phyloP scores from a whole-genome alignment of 30 jellyfish, hydroid and myxozoan genomes.

The Aurelia aurita region DNA sequence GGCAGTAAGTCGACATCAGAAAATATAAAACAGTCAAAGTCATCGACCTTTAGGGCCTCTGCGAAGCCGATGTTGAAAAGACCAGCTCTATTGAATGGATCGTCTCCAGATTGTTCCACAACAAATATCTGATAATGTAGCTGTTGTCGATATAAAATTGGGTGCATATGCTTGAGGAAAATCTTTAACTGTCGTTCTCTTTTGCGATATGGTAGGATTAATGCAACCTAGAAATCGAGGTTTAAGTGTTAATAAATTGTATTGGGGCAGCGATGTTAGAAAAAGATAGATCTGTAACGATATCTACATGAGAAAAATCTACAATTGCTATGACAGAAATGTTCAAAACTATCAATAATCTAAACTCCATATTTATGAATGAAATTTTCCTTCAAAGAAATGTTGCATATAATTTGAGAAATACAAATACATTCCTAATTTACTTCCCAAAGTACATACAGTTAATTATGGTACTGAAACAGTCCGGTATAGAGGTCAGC shows the following conservation, averaged over 20 bases:
- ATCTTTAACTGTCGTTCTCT: slow-evolving; percentile 81
- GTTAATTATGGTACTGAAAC: too few relatives aligned
- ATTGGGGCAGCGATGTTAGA: too few relatives aligned
- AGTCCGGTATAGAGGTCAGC: too few relatives aligned
- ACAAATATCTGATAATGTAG: slow-evolving; percentile 83
- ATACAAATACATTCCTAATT: too few relatives aligned
- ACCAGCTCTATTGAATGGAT: slow-evolving; percentile 98
- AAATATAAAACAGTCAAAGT: slow-evolving; percentile 86
- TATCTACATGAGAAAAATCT: too few relatives aligned
- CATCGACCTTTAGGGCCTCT: slow-evolving; percentile 84
- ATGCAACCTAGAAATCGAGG: slow-evolving; percentile 66
- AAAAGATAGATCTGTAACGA: too few relatives aligned
- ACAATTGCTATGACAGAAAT: too few relatives aligned
- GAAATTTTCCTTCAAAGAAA: too few relatives aligned
- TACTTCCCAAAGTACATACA: too few relatives aligned
- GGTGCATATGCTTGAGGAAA: slow-evolving; percentile 89
- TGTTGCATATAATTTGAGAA: too few relatives aligned
- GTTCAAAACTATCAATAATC: too few relatives aligned
- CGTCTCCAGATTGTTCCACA: slow-evolving; percentile 80
- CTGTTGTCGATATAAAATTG: slow-evolving; percentile 77
- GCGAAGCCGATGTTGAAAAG: slow-evolving; percentile 92
- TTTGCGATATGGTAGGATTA: slow-evolving; percentile 89
- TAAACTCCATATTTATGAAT: too few relatives aligned
- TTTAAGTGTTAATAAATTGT: not conserved
- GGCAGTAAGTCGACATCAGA: slow-evolving; percentile 98